These are phyloP conservation scores for Willisornis vidua DNA, from an alignment of 2,113 vertebrate species.

Conservation along the genomic window DNA sequence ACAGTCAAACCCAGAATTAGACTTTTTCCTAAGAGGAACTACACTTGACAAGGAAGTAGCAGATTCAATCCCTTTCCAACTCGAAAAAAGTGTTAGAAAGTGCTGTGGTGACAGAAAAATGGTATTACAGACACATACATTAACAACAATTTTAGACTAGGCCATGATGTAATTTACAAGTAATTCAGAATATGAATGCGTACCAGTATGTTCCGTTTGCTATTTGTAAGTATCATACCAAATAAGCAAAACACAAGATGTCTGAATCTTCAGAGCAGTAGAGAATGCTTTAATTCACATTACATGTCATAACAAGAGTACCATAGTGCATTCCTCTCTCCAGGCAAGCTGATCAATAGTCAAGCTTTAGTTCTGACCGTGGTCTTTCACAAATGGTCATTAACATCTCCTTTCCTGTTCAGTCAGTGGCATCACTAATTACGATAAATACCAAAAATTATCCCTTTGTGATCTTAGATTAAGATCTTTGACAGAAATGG, in stretches of 20 bases:
- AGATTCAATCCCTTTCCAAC: not conserved
- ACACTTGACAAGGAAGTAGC: not conserved
- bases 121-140: not conserved
- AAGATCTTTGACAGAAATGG: not conserved
- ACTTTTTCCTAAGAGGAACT: not conserved
- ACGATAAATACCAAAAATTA: not conserved
- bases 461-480: not conserved
- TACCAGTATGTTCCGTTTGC: not conserved
- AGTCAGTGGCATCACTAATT: not conserved
- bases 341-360: not conserved
- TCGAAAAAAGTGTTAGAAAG: not conserved
- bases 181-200: conserved; percentile 31
- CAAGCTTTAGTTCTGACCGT: not conserved
- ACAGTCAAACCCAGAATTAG: not conserved
- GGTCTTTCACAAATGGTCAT: not conserved
- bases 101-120: not conserved
- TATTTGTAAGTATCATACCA: not conserved
- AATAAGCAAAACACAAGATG: not conserved
- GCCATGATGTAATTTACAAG: conserved; percentile 1
- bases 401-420: not conserved
- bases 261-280: not conserved
- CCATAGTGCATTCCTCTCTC: not conserved
- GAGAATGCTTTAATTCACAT: not conserved
- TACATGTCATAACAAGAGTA: not conserved
- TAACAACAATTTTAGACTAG: not conserved